Evolutionary conservation across 2,113 vertebrate species (phyloP).

Genomic region (Lucifuga dentata): DNA sequence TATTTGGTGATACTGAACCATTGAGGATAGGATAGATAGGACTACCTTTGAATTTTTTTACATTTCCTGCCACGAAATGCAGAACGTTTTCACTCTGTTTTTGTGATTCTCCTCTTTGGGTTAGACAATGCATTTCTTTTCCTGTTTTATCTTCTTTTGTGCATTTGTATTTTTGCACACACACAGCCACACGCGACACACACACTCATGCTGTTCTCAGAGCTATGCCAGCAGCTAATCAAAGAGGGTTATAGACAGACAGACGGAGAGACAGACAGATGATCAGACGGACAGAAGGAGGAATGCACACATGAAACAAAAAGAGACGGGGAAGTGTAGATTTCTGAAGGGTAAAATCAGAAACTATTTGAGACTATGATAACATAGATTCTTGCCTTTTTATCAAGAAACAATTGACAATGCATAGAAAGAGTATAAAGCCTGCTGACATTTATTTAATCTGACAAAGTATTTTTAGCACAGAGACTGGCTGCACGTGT

Average conservation of each 20-base stretch:
- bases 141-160: constrained; percentile 1
- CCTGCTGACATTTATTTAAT: constrained; percentile 1
- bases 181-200: constrained; percentile 9
- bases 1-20: background rate
- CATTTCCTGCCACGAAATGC: background rate
- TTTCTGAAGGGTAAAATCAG: background rate
- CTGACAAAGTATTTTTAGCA: background rate
- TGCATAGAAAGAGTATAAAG: background rate
- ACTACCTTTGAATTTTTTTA: background rate
- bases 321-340: constrained; percentile 19
- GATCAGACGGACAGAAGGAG: constrained; percentile 45
- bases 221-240: constrained; percentile 29
- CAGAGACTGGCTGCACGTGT: background rate
- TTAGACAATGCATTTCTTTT: constrained; percentile 16
- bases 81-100: no score
- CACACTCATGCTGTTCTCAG: background rate
- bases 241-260: constrained; percentile 23
- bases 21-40: background rate
- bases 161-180: background rate
- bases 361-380: background rate
- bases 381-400: no score
- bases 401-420: no score
- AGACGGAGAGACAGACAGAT: constrained; percentile 27
- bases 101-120: no score
- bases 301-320: constrained; percentile 51